phyloP scores from a whole-genome alignment of 2,113 vertebrate species.

The Megaleporinus macrocephalus region DNA sequence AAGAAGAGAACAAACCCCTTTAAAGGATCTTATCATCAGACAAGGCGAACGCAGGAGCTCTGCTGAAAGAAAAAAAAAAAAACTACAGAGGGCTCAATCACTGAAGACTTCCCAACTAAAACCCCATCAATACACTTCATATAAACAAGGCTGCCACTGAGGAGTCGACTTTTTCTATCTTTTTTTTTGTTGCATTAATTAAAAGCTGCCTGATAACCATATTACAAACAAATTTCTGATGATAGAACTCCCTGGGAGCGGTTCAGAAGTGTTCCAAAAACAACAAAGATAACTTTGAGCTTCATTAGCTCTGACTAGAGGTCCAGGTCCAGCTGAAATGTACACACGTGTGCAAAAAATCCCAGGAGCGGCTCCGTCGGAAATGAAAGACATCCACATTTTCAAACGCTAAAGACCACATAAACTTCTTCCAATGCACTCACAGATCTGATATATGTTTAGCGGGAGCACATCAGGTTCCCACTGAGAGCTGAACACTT shows the following conservation, averaged over 20 bases:
- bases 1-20: conserved; percentile 42
- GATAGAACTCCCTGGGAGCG: conserved; percentile 10
- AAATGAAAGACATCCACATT: neutral
- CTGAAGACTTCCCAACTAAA: conserved; percentile 7
- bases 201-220: conserved; percentile 30
- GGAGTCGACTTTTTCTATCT: neutral
- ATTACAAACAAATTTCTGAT: conserved; percentile 36
- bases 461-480: conserved; percentile 15
- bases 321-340: neutral
- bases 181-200: conserved; percentile 23
- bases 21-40: conserved; percentile 47
- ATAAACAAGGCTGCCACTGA: conserved; percentile 19
- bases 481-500: conserved; percentile 25
- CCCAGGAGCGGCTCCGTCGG: neutral
- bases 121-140: conserved; percentile 5
- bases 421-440: neutral
- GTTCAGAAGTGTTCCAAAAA: neutral
- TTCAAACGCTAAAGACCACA: neutral
- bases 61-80: neutral
- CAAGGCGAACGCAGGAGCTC: conserved; percentile 17
- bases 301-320: conserved; percentile 35
- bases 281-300: conserved; percentile 18
- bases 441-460: conserved; percentile 7
- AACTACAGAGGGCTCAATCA: conserved; percentile 10
- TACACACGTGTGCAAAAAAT: neutral